Base-by-base conservation (phyloP, 2,797 vertebrate species). In the Pangasius macronema region DNA sequence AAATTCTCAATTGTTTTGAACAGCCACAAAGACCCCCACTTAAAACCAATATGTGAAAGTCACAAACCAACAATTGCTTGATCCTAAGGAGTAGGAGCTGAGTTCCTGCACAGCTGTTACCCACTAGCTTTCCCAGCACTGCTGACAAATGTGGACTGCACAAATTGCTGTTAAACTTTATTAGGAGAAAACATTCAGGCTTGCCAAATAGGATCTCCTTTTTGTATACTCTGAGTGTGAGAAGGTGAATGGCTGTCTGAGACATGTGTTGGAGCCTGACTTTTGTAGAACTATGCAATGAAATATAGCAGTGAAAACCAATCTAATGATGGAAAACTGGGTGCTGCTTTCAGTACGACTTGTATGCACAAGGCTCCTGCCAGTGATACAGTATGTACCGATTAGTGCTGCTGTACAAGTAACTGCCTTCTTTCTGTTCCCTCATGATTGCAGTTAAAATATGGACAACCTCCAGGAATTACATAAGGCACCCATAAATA, bases 91-190 rank as follows among this genome's bases (percentile, higher is more conserved):
- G 88, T 85, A 65, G 76, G 77, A 68, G 86, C 87, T 90, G 89
- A 92, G 92, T 91, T 91, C 87, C 92, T 93, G 86, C 90, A 75
- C 93, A 94, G 94, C 93, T 93, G 93, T 92, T 93, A 85, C 72
- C 86, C 92, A 91, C 89, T 82, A 88, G 90, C 91, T 87, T 88
- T 92, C 86, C 91, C 91, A 91, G 93, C 94, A 94, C 93, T 92
- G 92, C 91, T 91, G 92, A 94, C 92, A 91, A 88, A 93, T 91
- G 88, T 91, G 90, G 63, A 89, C 89, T 86, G 90, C 88, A 89
- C 93, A 92, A 92, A 92, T 89, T 90, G 84, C 92, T 90, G 91
- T 92, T 92, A 94, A 93, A 89, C 92, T 94, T 94, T 92, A 94
- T 85, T 88, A 90, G 89, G 86, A 91, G 89, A 91, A 93, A 91